Conservation (phyloP, 2,797 vertebrate genomes). For the Falco naumanni region DNA sequence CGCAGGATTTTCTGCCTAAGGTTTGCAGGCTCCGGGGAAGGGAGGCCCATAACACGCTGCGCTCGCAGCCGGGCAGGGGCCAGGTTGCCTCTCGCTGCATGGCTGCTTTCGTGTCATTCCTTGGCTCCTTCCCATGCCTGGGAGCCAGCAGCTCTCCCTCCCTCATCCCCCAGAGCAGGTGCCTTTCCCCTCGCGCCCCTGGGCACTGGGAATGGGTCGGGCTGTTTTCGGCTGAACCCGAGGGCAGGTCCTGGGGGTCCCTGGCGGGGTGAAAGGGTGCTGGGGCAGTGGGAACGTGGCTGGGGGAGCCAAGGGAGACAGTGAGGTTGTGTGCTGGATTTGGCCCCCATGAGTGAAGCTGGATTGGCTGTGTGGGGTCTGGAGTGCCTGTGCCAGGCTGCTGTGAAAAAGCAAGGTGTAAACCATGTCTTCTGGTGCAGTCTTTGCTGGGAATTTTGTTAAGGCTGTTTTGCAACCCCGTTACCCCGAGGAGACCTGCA, state of each 20-base stretch:
- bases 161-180: neutral
- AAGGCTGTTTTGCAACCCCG: neutral
- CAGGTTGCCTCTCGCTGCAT: neutral
- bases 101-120: neutral
- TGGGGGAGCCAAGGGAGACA: accelerated
- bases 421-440: neutral
- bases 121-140: neutral
- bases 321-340: neutral
- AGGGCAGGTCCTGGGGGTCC: accelerated
- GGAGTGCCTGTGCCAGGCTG: neutral
- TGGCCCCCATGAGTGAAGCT: neutral
- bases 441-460: neutral
- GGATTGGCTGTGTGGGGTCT: accelerated
- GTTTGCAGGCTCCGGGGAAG: neutral
- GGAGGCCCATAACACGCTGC: accelerated
- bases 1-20: constrained; percentile 42
- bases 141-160: neutral
- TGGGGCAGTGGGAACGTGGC: neutral
- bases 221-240: neutral
- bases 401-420: neutral
- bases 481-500: neutral
- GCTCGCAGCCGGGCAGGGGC: neutral
- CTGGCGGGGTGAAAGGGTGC: neutral
- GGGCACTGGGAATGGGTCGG: accelerated
- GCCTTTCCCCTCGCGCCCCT: neutral